A percentile compares a stretch with the other conserved stretches of the same genome.
These are phyloP conservation scores for Ceratotherium simum DNA, from an alignment of 2,113 vertebrate genomes.

Conservation along the genomic window DNA sequence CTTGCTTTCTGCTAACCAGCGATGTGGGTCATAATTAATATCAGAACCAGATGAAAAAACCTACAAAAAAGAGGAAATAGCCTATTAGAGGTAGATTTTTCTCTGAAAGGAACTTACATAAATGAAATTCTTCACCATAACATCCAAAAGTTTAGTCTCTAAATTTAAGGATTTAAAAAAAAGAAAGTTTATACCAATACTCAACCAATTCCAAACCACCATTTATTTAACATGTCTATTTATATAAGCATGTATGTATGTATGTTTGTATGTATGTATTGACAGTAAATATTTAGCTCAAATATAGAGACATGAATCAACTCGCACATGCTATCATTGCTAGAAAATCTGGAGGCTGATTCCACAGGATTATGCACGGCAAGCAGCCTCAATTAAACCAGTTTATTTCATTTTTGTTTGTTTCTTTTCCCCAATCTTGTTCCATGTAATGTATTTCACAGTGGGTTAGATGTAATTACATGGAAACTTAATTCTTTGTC, in stretches of 20 bases:
- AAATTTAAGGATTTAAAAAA: background rate
- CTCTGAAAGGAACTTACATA: background rate
- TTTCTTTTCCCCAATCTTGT: background rate
- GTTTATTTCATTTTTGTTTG: conserved; percentile 23
- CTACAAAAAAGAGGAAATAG: conserved; percentile 82
- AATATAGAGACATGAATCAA: background rate
- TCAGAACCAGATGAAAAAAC: conserved; percentile 90
- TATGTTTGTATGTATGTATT: background rate
- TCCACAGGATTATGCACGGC: background rate
- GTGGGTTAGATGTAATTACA: conserved; percentile 24
- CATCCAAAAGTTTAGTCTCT: background rate
- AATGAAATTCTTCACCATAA: conserved; percentile 23
- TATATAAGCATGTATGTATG: background rate
- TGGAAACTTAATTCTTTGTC: conserved; percentile 37
- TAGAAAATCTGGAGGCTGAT: background rate
- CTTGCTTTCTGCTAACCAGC: conserved; percentile 97
- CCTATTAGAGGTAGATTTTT: conserved; percentile 49
- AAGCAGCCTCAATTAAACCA: background rate
- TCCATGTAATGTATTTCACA: conserved; percentile 23
- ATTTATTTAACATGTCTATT: background rate
- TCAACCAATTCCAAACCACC: background rate
- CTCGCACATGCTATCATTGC: background rate
- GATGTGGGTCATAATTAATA: conserved; percentile 92
- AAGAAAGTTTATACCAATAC: background rate
- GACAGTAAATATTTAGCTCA: background rate